Conservation (phyloP, 2,888 invertebrate species). For the Rugalucina vietnamica region DNA sequence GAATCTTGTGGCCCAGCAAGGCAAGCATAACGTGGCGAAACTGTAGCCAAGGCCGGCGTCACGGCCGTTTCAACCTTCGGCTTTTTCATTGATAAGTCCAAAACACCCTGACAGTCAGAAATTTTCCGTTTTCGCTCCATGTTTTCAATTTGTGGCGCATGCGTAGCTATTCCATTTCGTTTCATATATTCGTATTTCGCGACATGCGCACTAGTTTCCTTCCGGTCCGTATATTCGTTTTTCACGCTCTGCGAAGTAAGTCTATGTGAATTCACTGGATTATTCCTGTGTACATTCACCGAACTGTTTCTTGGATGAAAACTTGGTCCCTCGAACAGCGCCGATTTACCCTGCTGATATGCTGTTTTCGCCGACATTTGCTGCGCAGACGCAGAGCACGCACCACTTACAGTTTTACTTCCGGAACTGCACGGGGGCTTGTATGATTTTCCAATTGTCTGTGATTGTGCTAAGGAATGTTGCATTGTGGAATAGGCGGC, state of each 20-base stretch:
- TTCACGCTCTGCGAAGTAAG: background rate
- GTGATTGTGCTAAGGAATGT: background rate
- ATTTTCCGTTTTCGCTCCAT: constrained; percentile 50
- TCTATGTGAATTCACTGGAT: background rate
- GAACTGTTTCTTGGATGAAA: background rate
- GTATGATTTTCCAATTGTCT: background rate
- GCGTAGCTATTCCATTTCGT: background rate
- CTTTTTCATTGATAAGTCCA: constrained; percentile 56
- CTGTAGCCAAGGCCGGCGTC: background rate
- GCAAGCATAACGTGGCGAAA: background rate
- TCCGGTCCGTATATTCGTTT: too few relatives aligned
- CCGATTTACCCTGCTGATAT: constrained; percentile 1
- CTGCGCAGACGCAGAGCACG: background rate
- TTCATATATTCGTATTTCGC: background rate
- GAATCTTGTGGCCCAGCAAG: background rate
- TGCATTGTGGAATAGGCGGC: constrained; percentile 8
- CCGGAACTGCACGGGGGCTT: background rate
- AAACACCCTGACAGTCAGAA: constrained; percentile 33
- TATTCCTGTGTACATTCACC: background rate
- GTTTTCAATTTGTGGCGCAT: background rate
- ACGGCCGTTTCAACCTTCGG: constrained; percentile 12
- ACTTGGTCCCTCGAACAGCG: background rate
- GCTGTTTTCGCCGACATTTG: background rate
- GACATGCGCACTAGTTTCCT: background rate
- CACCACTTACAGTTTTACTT: too few relatives aligned